Conservation (phyloP, 2,888 invertebrate genomes). For the Invenusta paracnida region DNA sequence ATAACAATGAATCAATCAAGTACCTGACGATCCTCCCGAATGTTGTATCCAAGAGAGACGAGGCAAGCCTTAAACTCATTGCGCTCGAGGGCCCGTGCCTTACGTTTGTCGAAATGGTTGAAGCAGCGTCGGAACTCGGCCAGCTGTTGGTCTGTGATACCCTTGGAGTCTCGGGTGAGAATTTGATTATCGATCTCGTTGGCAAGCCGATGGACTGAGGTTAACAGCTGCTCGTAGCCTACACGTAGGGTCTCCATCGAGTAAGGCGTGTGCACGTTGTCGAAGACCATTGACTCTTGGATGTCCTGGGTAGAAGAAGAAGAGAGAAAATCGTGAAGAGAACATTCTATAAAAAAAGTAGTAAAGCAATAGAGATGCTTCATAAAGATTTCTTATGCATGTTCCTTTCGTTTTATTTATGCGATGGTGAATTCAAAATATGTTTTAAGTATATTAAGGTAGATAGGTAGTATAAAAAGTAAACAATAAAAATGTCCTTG, state of each 20-base stretch:
- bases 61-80: conserved; percentile 97
- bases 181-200: conserved; percentile 99
- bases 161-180: conserved; percentile 90
- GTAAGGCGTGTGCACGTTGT: conserved; percentile 95
- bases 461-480: too few species aligned
- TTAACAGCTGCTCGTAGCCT: conserved; percentile 96
- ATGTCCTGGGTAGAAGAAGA: conserved; percentile 67
- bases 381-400: too few species aligned
- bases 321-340: too few species aligned
- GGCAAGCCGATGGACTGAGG: conserved; percentile 95
- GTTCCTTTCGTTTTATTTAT: too few species aligned
- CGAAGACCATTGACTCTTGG: conserved; percentile 99
- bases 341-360: too few species aligned
- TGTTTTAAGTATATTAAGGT: too few species aligned
- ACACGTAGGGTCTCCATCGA: conserved; percentile 98
- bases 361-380: too few species aligned
- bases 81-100: conserved; percentile 81
- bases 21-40: conserved; percentile 21
- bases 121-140: conserved; percentile 95
- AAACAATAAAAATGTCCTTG: too few species aligned
- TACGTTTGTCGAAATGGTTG: conserved; percentile 92
- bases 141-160: conserved; percentile 79
- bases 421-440: too few species aligned
- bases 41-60: conserved; percentile 81
- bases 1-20: too few species aligned